These are phyloP conservation scores for Pampusana beccarii DNA, from an alignment of 2,113 vertebrate genomes.

Conservation along the genomic window DNA sequence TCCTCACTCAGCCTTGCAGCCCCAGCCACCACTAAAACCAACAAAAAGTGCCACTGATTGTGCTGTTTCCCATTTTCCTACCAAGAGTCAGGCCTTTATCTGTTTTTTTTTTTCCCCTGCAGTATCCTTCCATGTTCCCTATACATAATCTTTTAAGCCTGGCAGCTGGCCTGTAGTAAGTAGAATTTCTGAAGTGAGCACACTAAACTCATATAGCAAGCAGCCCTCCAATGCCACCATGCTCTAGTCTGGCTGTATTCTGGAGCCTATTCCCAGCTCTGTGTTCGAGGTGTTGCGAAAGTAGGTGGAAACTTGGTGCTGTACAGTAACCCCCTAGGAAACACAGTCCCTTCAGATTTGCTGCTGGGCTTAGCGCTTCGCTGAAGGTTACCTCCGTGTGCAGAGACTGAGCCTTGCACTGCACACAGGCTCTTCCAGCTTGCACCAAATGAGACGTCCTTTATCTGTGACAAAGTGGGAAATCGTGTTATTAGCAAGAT, in stretches of 20 bases:
- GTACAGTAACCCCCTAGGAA: not conserved
- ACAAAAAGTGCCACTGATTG: not conserved
- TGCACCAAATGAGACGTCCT: not conserved
- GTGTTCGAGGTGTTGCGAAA: rapidly evolving
- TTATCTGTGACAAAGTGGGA: not conserved
- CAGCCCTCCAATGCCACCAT: rapidly evolving
- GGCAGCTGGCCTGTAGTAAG: not conserved
- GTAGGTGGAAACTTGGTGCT: not conserved
- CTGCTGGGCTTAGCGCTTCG: not conserved
- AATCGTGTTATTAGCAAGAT: not conserved
- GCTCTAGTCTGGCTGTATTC: not conserved
- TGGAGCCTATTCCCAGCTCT: not conserved
- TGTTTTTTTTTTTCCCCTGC: not conserved
- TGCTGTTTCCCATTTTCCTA: not conserved
- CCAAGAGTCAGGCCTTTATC: not conserved
- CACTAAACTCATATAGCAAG: not conserved
- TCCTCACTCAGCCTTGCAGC: not conserved
- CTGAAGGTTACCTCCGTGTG: not conserved
- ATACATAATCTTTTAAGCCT: not conserved
- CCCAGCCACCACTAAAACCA: not conserved
- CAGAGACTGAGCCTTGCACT: not conserved
- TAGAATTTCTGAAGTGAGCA: not conserved
- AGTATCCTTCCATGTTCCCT: not conserved
- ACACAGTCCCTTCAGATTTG: not conserved
- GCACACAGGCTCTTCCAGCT: not conserved